These are phyloP conservation scores for Pinna nobilis DNA, from an alignment of 1,140 invertebrate species.

Conservation along the genomic window DNA sequence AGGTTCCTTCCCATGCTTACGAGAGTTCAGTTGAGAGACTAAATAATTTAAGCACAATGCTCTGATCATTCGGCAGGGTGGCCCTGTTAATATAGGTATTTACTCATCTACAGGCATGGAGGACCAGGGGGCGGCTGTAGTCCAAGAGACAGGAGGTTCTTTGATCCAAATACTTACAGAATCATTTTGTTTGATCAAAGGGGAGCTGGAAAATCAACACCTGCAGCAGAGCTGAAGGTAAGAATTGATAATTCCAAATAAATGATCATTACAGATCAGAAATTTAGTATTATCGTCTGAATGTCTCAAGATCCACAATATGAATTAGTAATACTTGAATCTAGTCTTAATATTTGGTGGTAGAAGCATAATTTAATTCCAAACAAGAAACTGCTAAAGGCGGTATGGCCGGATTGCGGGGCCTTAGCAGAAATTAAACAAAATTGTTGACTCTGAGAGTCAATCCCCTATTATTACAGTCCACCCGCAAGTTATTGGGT, in stretches of 20 bases:
- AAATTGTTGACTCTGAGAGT: too few species aligned
- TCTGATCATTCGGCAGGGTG: not conserved
- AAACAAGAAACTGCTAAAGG: too few species aligned
- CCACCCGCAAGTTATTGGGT: too few species aligned
- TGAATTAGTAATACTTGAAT: too few species aligned
- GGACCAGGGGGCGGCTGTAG: constrained; percentile 71
- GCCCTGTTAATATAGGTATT: not conserved
- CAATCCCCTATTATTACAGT: too few species aligned
- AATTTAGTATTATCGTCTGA: not conserved
- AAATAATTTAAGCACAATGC: not conserved
- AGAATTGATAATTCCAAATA: not conserved
- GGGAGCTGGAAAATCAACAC: constrained; percentile 70
- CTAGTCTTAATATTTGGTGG: too few species aligned
- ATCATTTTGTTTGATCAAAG: constrained; percentile 73
- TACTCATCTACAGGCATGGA: constrained; percentile 63
- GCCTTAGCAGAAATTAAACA: too few species aligned
- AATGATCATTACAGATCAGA: not conserved
- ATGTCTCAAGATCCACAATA: too few species aligned
- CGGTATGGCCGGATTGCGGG: too few species aligned
- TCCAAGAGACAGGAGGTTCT: constrained; percentile 66
- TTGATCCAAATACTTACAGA: constrained; percentile 71
- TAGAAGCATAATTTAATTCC: too few species aligned
- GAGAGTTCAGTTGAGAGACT: not conserved
- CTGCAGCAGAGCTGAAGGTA: constrained; percentile 70
- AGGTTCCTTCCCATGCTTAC: not conserved